Conservation (phyloP, 2,888 invertebrate species). For the Cabera pusaria region DNA sequence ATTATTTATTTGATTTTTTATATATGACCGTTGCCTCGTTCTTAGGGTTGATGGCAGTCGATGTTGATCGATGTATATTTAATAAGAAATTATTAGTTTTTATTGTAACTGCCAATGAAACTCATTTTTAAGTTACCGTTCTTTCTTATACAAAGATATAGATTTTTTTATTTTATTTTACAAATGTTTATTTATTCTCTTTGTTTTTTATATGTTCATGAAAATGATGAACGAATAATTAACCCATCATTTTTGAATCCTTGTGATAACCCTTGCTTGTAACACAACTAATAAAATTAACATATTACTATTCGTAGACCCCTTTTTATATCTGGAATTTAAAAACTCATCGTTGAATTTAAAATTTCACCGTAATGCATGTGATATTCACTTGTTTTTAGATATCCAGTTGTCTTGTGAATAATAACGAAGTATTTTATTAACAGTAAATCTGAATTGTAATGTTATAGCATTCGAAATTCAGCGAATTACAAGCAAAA, state of each 20-base stretch:
- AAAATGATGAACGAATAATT: slow-evolving; percentile 40
- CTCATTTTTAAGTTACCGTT: slow-evolving; percentile 75
- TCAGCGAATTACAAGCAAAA: slow-evolving; percentile 79
- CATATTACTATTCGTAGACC: slow-evolving; percentile 46
- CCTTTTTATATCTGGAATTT: slow-evolving; percentile 32
- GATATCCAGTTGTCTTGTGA: slow-evolving; percentile 57
- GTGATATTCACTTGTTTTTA: slow-evolving; percentile 45
- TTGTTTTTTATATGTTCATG: slow-evolving; percentile 44
- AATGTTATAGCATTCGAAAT: slow-evolving; percentile 51
- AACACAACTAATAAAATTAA: slow-evolving; percentile 79
- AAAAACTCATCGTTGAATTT: slow-evolving; percentile 18
- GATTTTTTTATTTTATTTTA: slow-evolving; percentile 55
- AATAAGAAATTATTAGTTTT: slow-evolving; percentile 54
- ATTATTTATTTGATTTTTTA: slow-evolving; percentile 62
- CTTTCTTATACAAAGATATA: slow-evolving; percentile 69
- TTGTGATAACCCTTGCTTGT: slow-evolving; percentile 83
- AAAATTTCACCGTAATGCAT: slow-evolving; percentile 51
- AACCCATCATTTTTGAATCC: slow-evolving; percentile 53
- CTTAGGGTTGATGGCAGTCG: slow-evolving; percentile 65
- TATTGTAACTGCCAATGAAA: slow-evolving; percentile 68
- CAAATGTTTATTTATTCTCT: slow-evolving; percentile 49
- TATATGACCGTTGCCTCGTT: slow-evolving; percentile 60
- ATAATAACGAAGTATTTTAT: slow-evolving; percentile 63
- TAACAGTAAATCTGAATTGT: slow-evolving; percentile 64
- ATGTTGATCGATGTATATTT: slow-evolving; percentile 46